Evolutionary conservation across 1,140 invertebrate genomes (phyloP), one percentile per base, ranked within the genome.

Genomic region (Drosophila arawakana): DNA sequence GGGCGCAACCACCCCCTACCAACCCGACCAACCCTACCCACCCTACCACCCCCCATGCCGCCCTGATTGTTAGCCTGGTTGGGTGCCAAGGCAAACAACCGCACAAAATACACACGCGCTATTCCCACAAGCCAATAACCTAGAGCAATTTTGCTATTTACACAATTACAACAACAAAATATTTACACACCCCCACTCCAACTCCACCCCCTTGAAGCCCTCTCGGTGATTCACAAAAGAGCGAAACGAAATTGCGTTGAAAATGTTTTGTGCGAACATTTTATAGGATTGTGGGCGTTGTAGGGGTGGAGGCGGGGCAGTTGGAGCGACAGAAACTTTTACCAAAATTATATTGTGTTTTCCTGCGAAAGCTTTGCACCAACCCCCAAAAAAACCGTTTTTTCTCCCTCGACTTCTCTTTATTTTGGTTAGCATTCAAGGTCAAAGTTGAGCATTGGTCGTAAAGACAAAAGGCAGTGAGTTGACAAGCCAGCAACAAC

Each of bases 91-190:
- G 39, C 76, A 86, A 79, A 79, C 47, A 86, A 61, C 72, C 82
- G 73, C 81, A 70, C 73, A 70, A 76, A 70, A 83, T 57, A 66
- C 79, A 72, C 68, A 61, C 63, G 61, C 76, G 47, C 55, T 50
- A 54, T 13, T 52, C 73, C 70, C 69, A 72, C 84, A 78, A 89
- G 83, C 61, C 84, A 88, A 88, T 89, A 88, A 78, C 84, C 83
- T 54, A 78, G 67, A 89, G 84, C 80, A 74, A 73, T 75, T 83
- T 80, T 74, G 74, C 80, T 83, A 85, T 84, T 88, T 89, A 89
- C 84, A 80, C 84, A 88, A 88, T 88, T 88, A 88, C 75, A 88
- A 80, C 72, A 82, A 74, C 52, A 63, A 59, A 73, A 73, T 57
- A 61, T 79, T 79, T 79, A 43, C 25, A 30, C 25, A 30, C 25